Percentiles rank a stretch among this genome's conserved stretches.
Evolutionary conservation across 2,113 vertebrate genomes (phyloP).

Genomic region (Lophura nycthemera): DNA sequence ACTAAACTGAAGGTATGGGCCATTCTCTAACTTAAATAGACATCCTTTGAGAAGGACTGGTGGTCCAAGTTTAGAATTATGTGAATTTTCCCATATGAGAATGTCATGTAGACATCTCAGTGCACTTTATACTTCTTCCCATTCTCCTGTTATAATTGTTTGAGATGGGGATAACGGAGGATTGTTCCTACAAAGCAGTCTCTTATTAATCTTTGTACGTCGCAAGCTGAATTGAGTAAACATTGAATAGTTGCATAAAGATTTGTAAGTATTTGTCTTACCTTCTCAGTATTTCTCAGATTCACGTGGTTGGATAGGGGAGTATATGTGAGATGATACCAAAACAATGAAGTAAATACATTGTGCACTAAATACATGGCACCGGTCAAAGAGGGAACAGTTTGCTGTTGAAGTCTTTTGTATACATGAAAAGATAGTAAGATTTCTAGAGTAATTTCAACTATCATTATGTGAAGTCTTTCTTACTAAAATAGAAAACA

Average conservation of each 20-base stretch:
- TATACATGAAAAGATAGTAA: rapidly evolving
- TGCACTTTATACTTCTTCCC: rapidly evolving
- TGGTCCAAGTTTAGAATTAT: not conserved
- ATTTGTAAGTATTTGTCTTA: not conserved
- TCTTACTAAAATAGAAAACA: not conserved
- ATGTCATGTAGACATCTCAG: not conserved
- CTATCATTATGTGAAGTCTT: not conserved
- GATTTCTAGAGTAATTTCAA: not conserved
- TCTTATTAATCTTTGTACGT: not conserved
- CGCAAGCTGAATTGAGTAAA: not conserved
- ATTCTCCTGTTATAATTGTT: not conserved
- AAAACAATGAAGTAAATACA: not conserved
- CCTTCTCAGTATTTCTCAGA: not conserved
- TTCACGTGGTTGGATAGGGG: not conserved
- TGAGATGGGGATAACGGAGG: not conserved
- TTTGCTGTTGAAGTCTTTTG: not conserved
- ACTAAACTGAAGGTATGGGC: not conserved
- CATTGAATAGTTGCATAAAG: rapidly evolving
- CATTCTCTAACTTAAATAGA: not conserved
- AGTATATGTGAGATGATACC: not conserved
- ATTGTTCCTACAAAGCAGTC: not conserved
- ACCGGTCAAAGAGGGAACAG: not conserved
- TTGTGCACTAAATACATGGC: not conserved
- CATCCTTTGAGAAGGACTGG: not conserved
- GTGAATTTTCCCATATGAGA: not conserved